Conservation (phyloP, 2,888 invertebrate genomes). For the Drosophila siamana region DNA sequence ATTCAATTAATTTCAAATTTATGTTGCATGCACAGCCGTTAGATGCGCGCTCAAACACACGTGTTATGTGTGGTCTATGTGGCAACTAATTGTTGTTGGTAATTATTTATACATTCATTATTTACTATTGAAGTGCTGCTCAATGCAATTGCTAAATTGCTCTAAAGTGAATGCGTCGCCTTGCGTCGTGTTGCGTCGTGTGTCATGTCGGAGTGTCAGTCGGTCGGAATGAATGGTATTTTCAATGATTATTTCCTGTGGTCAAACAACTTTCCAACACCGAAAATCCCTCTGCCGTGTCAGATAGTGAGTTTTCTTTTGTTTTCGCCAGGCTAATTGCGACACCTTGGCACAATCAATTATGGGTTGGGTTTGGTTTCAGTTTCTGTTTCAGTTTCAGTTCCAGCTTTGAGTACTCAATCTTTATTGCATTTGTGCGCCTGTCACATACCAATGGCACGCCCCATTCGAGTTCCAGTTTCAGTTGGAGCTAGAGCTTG, state of each 20-base stretch:
- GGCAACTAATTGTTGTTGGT: slow-evolving; percentile 25
- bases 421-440: slow-evolving; percentile 53
- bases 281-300: slow-evolving; percentile 3
- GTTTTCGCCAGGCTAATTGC: slow-evolving; percentile 56
- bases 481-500: slow-evolving; percentile 1
- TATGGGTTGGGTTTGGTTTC: slow-evolving; percentile 34
- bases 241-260: slow-evolving; percentile 35
- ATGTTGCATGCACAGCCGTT: slow-evolving; percentile 41
- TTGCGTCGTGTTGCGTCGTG: too few relatives aligned
- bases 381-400: slow-evolving; percentile 8
- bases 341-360: slow-evolving; percentile 60
- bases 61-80: slow-evolving; percentile 16
- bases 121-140: slow-evolving; percentile 11
- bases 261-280: slow-evolving; percentile 56
- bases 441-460: slow-evolving; percentile 39
- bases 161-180: slow-evolving; percentile 30
- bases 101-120: slow-evolving; percentile 40
- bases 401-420: slow-evolving; percentile 38
- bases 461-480: slow-evolving; percentile 21
- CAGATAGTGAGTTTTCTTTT: slow-evolving; percentile 63
- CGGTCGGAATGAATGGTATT: neutral
- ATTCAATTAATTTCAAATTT: slow-evolving; percentile 58
- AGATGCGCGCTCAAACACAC: slow-evolving; percentile 17
- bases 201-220: slow-evolving; percentile 38
- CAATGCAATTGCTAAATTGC: slow-evolving; percentile 46